Conservation (phyloP, 2,113 vertebrate species). For the Patagioenas fasciata region DNA sequence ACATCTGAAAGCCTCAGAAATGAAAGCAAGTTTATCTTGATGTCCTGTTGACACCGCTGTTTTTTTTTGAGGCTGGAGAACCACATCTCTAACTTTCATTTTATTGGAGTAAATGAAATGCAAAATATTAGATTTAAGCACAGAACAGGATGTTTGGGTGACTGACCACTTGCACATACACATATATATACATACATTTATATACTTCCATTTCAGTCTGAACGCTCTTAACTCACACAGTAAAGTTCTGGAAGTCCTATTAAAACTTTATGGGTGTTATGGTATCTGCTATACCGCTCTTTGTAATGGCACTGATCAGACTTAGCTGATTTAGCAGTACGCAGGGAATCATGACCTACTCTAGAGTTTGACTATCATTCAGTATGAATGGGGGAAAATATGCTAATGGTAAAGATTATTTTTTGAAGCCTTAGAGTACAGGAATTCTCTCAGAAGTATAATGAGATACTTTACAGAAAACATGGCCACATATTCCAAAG, state of each 20-base stretch:
- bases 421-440: background rate
- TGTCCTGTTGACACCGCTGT: background rate
- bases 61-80: background rate
- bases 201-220: background rate
- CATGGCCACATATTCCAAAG: background rate
- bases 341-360: background rate
- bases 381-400: background rate
- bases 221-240: background rate
- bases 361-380: background rate
- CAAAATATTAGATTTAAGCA: background rate
- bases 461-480: background rate
- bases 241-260: background rate
- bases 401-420: background rate
- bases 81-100: background rate
- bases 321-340: background rate
- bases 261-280: background rate
- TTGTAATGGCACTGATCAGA: background rate
- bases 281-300: background rate
- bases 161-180: background rate
- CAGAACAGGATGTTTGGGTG: background rate
- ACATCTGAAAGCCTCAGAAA: constrained; percentile 14
- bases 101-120: background rate
- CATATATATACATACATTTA: no score
- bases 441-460: background rate
- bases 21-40: background rate